These are phyloP conservation scores for Ophthalmolycus amberensis DNA, from an alignment of 2,113 vertebrate genomes.

Conservation along the genomic window DNA sequence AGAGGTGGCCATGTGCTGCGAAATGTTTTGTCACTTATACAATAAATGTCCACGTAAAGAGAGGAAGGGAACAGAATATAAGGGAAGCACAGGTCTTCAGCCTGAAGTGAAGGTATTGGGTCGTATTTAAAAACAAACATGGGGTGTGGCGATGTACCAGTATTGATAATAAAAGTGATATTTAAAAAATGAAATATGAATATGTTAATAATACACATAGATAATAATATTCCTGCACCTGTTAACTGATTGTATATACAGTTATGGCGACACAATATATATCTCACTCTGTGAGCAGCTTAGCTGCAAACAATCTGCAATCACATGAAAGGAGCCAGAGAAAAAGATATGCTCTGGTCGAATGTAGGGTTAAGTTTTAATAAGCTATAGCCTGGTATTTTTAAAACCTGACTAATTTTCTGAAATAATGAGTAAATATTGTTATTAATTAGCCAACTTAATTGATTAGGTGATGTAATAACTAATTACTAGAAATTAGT, in stretches of 20 bases:
- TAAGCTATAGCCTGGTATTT: background rate
- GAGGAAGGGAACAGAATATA: background rate
- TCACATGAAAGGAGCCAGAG: background rate
- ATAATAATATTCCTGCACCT: no score
- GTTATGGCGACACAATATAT: background rate
- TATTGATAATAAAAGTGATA: background rate
- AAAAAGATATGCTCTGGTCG: background rate
- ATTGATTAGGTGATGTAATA: background rate
- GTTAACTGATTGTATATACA: background rate
- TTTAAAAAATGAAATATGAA: background rate
- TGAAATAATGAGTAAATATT: background rate
- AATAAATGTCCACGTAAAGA: conserved; percentile 13
- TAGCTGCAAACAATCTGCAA: background rate
- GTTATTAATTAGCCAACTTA: background rate
- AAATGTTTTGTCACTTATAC: conserved; percentile 10
- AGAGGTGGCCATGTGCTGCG: background rate
- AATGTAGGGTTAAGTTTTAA: background rate
- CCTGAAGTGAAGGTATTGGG: background rate
- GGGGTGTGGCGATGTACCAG: background rate
- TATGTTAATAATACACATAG: background rate
- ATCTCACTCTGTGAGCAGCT: background rate
- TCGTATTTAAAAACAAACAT: background rate
- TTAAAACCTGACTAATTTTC: background rate
- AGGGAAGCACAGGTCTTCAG: background rate
- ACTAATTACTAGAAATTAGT: background rate